Percentiles rank a stretch among this genome's conserved stretches.
phyloP scores from a whole-genome alignment of 2,797 vertebrate species.

The Sibirionetta formosa region DNA sequence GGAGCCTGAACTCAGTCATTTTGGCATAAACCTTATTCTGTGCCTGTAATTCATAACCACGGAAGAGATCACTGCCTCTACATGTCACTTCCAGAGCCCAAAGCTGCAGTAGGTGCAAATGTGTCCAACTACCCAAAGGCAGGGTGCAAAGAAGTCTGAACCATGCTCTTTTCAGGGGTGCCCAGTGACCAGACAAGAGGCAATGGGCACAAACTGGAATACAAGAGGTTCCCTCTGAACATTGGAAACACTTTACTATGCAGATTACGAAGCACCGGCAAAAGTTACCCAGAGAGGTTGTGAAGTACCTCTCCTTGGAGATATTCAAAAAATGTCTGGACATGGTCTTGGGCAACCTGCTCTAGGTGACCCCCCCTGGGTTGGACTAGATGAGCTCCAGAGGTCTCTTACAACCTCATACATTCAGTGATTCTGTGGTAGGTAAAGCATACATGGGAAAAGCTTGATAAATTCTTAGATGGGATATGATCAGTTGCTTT shows the following conservation, averaged over 20 bases:
- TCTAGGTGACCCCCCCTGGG: not conserved
- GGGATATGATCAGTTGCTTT: not conserved
- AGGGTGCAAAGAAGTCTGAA: rapidly evolving
- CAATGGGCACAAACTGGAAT: not conserved
- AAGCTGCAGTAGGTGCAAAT: not conserved
- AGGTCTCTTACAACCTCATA: not conserved
- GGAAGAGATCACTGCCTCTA: not conserved
- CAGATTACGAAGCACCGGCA: not conserved
- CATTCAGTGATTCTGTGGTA: not conserved
- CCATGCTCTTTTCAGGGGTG: not conserved
- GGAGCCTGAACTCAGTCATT: not conserved
- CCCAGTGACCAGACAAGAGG: not conserved
- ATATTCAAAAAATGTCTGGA: not conserved
- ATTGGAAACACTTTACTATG: rapidly evolving
- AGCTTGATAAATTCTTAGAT: not conserved
- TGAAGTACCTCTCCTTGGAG: not conserved
- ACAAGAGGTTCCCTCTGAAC: not conserved
- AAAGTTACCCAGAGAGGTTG: not conserved
- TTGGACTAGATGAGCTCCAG: not conserved
- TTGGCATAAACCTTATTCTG: not conserved
- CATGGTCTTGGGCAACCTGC: rapidly evolving
- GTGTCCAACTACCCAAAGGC: not conserved
- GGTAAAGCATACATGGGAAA: not conserved
- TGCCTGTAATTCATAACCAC: not conserved
- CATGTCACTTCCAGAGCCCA: not conserved